Percentiles rank a stretch among this genome's conserved stretches.
phyloP scores from a whole-genome alignment of 1,140 invertebrate genomes.

The Sweltsa coloradensis region DNA sequence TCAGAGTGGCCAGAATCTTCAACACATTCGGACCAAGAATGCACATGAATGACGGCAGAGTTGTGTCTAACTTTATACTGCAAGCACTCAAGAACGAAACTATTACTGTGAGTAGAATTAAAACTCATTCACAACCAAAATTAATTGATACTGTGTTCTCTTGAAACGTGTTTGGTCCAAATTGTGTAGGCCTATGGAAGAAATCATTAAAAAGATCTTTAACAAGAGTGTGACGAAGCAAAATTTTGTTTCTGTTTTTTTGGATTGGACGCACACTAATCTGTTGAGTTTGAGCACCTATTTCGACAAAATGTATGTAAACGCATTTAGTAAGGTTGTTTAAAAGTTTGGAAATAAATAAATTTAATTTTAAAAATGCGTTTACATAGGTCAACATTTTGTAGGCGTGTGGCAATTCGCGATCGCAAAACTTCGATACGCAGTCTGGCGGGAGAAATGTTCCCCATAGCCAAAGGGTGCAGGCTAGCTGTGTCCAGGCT shows the following conservation, averaged over 20 bases:
- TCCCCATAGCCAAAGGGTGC: too few species aligned
- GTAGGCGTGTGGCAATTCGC: too few species aligned
- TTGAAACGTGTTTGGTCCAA: neutral
- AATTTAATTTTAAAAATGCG: too few species aligned
- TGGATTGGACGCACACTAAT: neutral
- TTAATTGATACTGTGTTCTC: neutral
- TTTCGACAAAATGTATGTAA: too few species aligned
- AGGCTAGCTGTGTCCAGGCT: too few species aligned
- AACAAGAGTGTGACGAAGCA: conserved; percentile 8
- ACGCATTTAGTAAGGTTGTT: too few species aligned
- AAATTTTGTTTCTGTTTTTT: neutral
- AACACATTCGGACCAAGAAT: conserved; percentile 99
- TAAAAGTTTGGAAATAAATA: too few species aligned
- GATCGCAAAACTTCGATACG: too few species aligned
- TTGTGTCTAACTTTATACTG: conserved; percentile 97
- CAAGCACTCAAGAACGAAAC: conserved; percentile 91
- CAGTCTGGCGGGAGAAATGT: too few species aligned
- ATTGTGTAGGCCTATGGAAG: conserved; percentile 7
- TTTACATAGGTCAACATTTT: too few species aligned
- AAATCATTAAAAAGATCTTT: conserved; percentile 8
- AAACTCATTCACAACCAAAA: too few species aligned
- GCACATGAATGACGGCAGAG: conserved; percentile 98
- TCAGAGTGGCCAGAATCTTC: conserved; percentile 94
- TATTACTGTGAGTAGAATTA: conserved; percentile 83
- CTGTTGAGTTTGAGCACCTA: too few species aligned